These are phyloP conservation scores for Heliangelus exortis DNA, from an alignment of 2,797 vertebrate species.

Conservation along the genomic window DNA sequence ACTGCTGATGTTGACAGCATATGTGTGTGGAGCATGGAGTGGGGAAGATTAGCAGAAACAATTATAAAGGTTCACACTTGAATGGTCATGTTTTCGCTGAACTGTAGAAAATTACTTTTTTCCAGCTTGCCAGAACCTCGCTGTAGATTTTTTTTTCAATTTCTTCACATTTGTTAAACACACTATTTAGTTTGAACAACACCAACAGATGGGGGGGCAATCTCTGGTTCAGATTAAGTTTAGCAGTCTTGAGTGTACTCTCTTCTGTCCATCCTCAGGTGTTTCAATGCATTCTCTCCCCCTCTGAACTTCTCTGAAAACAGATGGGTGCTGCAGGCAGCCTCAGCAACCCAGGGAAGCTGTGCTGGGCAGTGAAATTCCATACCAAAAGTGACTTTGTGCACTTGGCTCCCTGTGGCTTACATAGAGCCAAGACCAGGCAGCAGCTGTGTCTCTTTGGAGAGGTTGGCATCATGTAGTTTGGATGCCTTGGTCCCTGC, in stretches of 20 bases:
- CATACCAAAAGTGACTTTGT: not conserved
- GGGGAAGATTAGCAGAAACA: not conserved
- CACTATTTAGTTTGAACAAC: not conserved
- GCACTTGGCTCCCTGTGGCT: not conserved
- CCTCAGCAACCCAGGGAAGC: not conserved
- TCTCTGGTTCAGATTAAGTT: not conserved
- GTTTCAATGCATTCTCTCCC: not conserved
- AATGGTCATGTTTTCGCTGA: not conserved
- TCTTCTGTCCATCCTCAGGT: not conserved
- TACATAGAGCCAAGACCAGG: not conserved
- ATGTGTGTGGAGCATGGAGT: fast-evolving
- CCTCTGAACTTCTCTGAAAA: not conserved
- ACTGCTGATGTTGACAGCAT: not conserved
- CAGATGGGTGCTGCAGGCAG: fast-evolving
- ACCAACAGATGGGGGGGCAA: not conserved
- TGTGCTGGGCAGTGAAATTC: not conserved
- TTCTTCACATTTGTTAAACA: not conserved
- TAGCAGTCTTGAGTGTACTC: no score
- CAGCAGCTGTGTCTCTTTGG: not conserved
- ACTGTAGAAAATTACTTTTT: not conserved
- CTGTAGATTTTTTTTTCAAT: not conserved
- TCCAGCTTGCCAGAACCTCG: not conserved
- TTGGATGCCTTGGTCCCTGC: not conserved
- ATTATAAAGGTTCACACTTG: not conserved
- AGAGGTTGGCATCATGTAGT: not conserved